Conservation (phyloP, 1,140 invertebrate species). For the Archivesica marissinica region DNA sequence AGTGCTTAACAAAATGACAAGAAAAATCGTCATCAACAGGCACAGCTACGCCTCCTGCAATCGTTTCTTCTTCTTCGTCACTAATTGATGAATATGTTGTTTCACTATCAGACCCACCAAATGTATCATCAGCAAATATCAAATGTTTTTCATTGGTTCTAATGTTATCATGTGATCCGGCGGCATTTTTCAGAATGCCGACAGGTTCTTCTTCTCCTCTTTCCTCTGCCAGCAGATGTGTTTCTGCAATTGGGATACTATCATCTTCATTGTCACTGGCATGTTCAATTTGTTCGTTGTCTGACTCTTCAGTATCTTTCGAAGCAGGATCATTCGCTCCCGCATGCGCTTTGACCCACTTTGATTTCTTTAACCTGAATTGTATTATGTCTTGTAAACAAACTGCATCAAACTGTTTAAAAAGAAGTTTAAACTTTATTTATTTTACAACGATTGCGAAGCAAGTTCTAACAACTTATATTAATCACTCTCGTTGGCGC, state of each 20-base stretch:
- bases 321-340: not conserved
- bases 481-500: too few species aligned
- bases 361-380: slow-evolving; percentile 10
- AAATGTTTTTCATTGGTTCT: slow-evolving; percentile 42
- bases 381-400: not conserved
- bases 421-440: too few species aligned
- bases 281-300: not conserved
- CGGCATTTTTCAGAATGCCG: slow-evolving; percentile 60
- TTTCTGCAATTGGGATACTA: not conserved
- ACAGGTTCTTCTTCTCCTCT: not conserved
- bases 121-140: slow-evolving; percentile 50
- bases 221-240: not conserved
- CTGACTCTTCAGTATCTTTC: not conserved
- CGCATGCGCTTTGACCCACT: not conserved
- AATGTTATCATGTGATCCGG: slow-evolving; percentile 61
- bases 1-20: slow-evolving; percentile 11
- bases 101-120: slow-evolving; percentile 37
- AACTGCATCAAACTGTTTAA: too few species aligned
- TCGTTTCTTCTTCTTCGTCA: not conserved
- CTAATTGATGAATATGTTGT: not conserved
- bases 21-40: not conserved
- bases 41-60: not conserved
- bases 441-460: too few species aligned
- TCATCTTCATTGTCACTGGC: not conserved
- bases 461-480: too few species aligned